Conservation (phyloP, 2,888 invertebrate species). For the Agrotis puta region DNA sequence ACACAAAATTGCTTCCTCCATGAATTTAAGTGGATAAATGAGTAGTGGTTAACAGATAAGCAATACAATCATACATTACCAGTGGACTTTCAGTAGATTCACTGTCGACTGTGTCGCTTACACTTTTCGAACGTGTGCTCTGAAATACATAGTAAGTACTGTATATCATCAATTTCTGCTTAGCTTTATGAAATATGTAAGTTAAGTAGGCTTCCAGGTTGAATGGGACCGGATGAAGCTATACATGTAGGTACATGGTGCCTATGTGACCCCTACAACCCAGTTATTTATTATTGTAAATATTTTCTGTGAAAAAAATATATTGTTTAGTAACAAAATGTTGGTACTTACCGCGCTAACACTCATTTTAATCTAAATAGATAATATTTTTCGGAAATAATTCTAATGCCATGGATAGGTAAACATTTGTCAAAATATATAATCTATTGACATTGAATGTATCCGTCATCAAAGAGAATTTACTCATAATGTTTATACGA, state of each 20-base stretch:
- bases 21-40: too few relatives aligned
- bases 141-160: slow-evolving; percentile 67
- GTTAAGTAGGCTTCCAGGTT: too few relatives aligned
- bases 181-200: too few relatives aligned
- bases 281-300: too few relatives aligned
- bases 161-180: background rate
- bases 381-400: slow-evolving; percentile 57
- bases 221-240: too few relatives aligned
- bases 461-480: slow-evolving; percentile 2
- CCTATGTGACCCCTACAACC: too few relatives aligned
- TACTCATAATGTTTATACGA: too few relatives aligned
- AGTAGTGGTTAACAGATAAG: too few relatives aligned
- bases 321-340: background rate
- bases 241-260: too few relatives aligned
- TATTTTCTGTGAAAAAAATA: background rate
- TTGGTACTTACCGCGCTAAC: slow-evolving; percentile 77
- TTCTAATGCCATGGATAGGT: slow-evolving; percentile 31
- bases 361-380: slow-evolving; percentile 74
- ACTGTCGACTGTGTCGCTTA: slow-evolving; percentile 71
- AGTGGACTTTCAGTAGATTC: slow-evolving; percentile 76
- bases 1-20: too few relatives aligned
- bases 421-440: slow-evolving; percentile 50
- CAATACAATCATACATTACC: slow-evolving; percentile 60
- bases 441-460: background rate
- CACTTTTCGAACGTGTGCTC: slow-evolving; percentile 80